phyloP scores from a whole-genome alignment of 1,140 invertebrate genomes.

The Drosophila sucinea region DNA sequence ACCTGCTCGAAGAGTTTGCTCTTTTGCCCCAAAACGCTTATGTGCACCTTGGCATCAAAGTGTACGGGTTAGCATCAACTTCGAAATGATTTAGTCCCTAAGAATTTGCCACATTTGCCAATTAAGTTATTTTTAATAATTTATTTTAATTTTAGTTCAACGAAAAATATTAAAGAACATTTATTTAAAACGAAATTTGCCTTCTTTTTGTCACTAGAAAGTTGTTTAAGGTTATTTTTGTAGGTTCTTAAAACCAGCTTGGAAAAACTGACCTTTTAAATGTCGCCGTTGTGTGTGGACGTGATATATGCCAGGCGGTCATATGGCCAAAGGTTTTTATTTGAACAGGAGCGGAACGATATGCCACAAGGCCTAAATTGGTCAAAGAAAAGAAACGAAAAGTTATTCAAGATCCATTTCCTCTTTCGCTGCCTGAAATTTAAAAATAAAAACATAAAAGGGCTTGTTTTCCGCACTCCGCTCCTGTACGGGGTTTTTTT shows the following conservation, averaged over 20 bases:
- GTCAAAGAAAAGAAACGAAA: not conserved
- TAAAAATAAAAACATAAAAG: not conserved
- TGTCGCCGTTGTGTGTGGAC: conserved; percentile 18
- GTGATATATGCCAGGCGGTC: conserved; percentile 56
- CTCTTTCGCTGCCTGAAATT: too few relatives aligned
- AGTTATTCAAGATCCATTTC: not conserved
- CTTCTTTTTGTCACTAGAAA: conserved; percentile 43
- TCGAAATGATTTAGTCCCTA: conserved; percentile 20
- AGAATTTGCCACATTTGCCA: conserved; percentile 60
- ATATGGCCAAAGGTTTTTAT: conserved; percentile 7
- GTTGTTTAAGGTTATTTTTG: conserved; percentile 33
- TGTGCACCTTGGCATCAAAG: conserved; percentile 76
- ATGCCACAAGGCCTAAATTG: too few relatives aligned
- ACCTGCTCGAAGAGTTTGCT: conserved; percentile 75
- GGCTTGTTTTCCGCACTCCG: conserved; percentile 17
- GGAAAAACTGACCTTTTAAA: conserved; percentile 45
- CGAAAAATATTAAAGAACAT: conserved; percentile 42
- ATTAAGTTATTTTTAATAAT: conserved; percentile 43
- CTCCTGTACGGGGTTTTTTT: conserved; percentile 34
- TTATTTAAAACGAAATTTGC: conserved; percentile 22
- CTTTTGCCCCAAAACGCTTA: conserved; percentile 69
- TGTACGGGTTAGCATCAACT: conserved; percentile 52
- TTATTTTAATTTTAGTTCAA: conserved; percentile 66
- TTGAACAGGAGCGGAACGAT: conserved; percentile 27
- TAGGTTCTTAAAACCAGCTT: conserved; percentile 47